These are phyloP conservation scores for Abrostola triplasia DNA, from an alignment of 2,888 invertebrate genomes.

Conservation along the genomic window DNA sequence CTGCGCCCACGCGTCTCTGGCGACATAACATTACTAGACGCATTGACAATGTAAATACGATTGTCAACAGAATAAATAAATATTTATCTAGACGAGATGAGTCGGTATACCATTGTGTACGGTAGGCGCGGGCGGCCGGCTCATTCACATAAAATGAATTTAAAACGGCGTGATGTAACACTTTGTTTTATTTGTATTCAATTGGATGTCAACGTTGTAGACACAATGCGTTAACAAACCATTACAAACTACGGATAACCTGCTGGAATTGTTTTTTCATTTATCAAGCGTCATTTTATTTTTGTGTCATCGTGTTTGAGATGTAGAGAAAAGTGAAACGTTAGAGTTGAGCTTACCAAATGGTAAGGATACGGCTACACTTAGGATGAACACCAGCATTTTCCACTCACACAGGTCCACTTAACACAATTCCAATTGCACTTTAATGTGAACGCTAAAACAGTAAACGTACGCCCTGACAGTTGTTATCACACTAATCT, in stretches of 20 bases:
- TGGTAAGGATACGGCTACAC: conserved; percentile 66
- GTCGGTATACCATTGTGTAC: conserved; percentile 76
- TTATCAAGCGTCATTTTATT: not conserved
- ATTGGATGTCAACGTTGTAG: conserved; percentile 48
- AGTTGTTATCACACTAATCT: conserved; percentile 79
- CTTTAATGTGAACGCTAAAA: conserved; percentile 56
- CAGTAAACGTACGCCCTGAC: conserved; percentile 55
- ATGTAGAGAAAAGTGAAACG: not conserved
- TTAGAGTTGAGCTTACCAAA: conserved; percentile 67
- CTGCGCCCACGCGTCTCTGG: conserved; percentile 77
- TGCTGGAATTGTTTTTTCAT: conserved; percentile 13
- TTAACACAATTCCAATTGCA: conserved; percentile 54
- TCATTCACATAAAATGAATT: conserved; percentile 68
- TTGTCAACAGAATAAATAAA: conserved; percentile 87
- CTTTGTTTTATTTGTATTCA: conserved; percentile 53
- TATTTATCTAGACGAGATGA: conserved; percentile 85
- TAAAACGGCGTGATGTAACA: conserved; percentile 69
- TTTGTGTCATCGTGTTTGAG: not conserved
- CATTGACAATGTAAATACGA: conserved; percentile 85
- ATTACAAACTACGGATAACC: conserved; percentile 28
- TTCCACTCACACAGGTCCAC: conserved; percentile 32
- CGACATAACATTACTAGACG: conserved; percentile 70
- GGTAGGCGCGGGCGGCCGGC: conserved; percentile 70
- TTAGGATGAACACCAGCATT: conserved; percentile 72
- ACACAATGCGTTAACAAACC: conserved; percentile 49